phyloP scores from a whole-genome alignment of 2,113 vertebrate species.

The Sander lucioperca region DNA sequence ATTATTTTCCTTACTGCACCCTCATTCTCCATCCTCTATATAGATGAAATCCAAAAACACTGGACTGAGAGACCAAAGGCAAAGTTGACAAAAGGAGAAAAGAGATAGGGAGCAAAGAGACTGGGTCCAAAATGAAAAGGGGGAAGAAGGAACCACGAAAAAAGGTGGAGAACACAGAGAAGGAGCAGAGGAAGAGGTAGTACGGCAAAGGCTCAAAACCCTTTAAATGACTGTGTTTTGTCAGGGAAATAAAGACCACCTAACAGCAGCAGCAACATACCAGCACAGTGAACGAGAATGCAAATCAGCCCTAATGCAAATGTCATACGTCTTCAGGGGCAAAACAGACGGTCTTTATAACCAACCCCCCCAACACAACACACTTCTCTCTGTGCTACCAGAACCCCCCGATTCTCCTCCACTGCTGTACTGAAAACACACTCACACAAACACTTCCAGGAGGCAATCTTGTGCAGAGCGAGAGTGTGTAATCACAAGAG shows the following conservation, averaged over 20 bases:
- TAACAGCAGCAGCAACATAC: slow-evolving; percentile 72
- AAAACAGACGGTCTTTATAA: slow-evolving; percentile 76
- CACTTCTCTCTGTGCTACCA: slow-evolving; percentile 49
- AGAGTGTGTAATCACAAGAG: slow-evolving; percentile 44
- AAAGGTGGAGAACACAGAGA: slow-evolving; percentile 15
- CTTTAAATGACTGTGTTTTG: slow-evolving; percentile 64
- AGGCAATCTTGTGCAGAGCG: slow-evolving; percentile 24
- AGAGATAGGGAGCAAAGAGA: slow-evolving; percentile 55
- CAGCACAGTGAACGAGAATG: slow-evolving; percentile 77
- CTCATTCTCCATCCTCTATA: slow-evolving; percentile 63
- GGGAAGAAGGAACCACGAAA: slow-evolving; percentile 20
- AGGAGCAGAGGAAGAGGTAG: slow-evolving; percentile 38
- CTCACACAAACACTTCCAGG: slow-evolving; percentile 42
- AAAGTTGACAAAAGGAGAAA: slow-evolving; percentile 58
- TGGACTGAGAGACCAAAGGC: slow-evolving; percentile 45
- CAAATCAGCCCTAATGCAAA: slow-evolving; percentile 82
- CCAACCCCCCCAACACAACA: slow-evolving; percentile 51
- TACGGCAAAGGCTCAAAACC: slow-evolving; percentile 44
- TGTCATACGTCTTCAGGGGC: slow-evolving; percentile 69
- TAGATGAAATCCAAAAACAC: slow-evolving; percentile 44
- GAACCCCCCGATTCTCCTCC: slow-evolving; percentile 21
- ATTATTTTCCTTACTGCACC: slow-evolving; percentile 71
- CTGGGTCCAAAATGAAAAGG: slow-evolving; percentile 42
- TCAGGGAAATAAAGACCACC: slow-evolving; percentile 67
- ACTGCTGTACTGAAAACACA: slow-evolving; percentile 18